Percentiles rank a stretch among this genome's conserved stretches.
phyloP scores from a whole-genome alignment of 2,888 invertebrate genomes.

The Tachystola acroxantha region DNA sequence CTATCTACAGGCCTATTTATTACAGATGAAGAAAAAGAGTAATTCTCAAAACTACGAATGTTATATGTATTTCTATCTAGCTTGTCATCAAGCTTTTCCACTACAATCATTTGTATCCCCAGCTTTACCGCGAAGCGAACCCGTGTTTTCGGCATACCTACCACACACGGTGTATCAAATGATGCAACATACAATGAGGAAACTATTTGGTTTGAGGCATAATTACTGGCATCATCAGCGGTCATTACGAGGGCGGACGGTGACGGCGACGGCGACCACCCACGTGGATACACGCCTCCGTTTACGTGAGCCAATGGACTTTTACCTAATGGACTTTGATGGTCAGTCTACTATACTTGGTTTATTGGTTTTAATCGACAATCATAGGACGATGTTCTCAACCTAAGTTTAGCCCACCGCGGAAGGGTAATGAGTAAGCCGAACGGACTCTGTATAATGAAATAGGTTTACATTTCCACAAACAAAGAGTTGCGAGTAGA shows the following conservation, averaged over 20 bases:
- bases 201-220: conserved; percentile 52
- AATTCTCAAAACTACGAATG: no score
- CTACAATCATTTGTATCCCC: no score
- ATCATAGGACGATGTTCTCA: no score
- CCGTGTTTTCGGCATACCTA: conserved; percentile 6
- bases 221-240: conserved; percentile 63
- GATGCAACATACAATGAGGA: conserved; percentile 48
- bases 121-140: conserved; percentile 1
- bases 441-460: no score
- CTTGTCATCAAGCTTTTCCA: not conserved
- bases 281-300: not conserved
- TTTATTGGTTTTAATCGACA: no score
- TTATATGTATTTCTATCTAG: no score
- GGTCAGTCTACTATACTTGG: not conserved
- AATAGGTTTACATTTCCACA: no score
- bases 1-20: no score
- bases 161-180: conserved; percentile 49
- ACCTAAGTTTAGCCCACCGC: no score
- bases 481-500: no score
- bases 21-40: no score
- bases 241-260: conserved; percentile 39
- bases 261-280: conserved; percentile 3
- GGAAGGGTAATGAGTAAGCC: no score
- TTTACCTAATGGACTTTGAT: conserved; percentile 2
- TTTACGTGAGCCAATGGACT: not conserved